Percentiles rank a stretch among this genome's conserved stretches.
Evolutionary conservation across 2,797 vertebrate species (phyloP).

Genomic region (Echeneis naucrates): DNA sequence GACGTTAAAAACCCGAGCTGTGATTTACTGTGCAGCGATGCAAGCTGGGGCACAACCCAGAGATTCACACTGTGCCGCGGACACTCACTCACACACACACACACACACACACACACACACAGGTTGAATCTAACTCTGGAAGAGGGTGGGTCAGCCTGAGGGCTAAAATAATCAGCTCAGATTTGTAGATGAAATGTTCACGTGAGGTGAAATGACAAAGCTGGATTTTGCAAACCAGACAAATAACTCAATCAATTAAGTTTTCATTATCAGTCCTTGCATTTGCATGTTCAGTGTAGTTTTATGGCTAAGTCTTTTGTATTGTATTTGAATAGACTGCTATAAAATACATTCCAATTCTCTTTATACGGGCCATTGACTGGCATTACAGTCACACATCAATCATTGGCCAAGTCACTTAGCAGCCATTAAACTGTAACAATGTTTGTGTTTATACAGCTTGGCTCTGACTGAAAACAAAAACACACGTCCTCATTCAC

Average conservation of each 20-base stretch:
- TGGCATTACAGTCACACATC: slow-evolving; percentile 73
- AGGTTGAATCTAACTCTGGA: slow-evolving; percentile 26
- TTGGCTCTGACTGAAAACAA: slow-evolving; percentile 70
- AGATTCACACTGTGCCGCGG: slow-evolving; percentile 66
- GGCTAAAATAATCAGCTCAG: slow-evolving; percentile 27
- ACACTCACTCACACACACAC: slow-evolving; percentile 9
- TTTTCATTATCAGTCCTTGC: slow-evolving; percentile 37
- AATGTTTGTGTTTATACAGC: slow-evolving; percentile 78
- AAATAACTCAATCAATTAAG: slow-evolving; percentile 58
- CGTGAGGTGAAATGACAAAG: slow-evolving; percentile 24
- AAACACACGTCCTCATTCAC: slow-evolving; percentile 74
- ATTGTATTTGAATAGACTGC: slow-evolving; percentile 61
- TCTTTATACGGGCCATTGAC: slow-evolving; percentile 68
- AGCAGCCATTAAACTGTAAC: slow-evolving; percentile 77
- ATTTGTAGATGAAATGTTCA: slow-evolving; percentile 45
- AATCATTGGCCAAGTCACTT: slow-evolving; percentile 74
- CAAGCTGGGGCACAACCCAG: slow-evolving; percentile 82
- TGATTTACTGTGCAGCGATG: slow-evolving; percentile 80
- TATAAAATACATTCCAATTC: slow-evolving; percentile 56
- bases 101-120: slow-evolving; percentile 23
- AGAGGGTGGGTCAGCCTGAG: slow-evolving; percentile 6
- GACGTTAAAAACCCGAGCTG: slow-evolving; percentile 77
- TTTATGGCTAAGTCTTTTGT: slow-evolving; percentile 50
- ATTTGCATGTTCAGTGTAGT: slow-evolving; percentile 47
- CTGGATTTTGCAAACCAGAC: slow-evolving; percentile 43